Percentiles rank a stretch among this genome's conserved stretches.
These are phyloP conservation scores for Pararge aegeria DNA, from an alignment of 1,140 invertebrate species.

Conservation along the genomic window DNA sequence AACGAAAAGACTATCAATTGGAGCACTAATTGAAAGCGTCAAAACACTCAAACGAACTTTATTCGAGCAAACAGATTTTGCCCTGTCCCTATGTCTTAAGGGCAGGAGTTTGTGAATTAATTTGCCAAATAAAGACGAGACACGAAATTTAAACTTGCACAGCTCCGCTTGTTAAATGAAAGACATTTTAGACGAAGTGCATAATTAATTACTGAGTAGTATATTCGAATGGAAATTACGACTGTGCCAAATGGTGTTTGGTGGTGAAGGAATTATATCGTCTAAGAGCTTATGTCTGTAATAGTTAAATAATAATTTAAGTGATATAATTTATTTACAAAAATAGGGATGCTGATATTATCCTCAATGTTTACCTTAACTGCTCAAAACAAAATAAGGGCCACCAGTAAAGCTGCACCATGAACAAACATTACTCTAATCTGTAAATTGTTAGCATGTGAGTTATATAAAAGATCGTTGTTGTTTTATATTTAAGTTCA, in stretches of 20 bases:
- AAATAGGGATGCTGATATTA: too few relatives aligned
- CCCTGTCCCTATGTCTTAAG: neutral
- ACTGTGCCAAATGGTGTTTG: neutral
- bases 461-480: too few relatives aligned
- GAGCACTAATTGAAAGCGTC: neutral
- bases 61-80: neutral
- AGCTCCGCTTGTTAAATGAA: neutral
- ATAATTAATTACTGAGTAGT: neutral
- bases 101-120: constrained; percentile 1
- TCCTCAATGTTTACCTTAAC: too few relatives aligned
- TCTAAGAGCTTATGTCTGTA: neutral
- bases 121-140: constrained; percentile 6
- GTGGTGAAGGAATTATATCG: too few relatives aligned
- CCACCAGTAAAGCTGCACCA: too few relatives aligned
- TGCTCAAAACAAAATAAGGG: too few relatives aligned
- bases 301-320: neutral
- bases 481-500: too few relatives aligned
- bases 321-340: too few relatives aligned
- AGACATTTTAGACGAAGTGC: neutral
- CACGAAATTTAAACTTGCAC: constrained; percentile 1
- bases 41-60: constrained; percentile 1
- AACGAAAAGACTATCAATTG: neutral
- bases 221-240: neutral
- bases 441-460: too few relatives aligned
- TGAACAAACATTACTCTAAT: too few relatives aligned